Evolutionary conservation across 2,113 vertebrate genomes (phyloP), one percentile per base, ranked within the genome.

Genomic region (Xiphophorus maculatus): DNA sequence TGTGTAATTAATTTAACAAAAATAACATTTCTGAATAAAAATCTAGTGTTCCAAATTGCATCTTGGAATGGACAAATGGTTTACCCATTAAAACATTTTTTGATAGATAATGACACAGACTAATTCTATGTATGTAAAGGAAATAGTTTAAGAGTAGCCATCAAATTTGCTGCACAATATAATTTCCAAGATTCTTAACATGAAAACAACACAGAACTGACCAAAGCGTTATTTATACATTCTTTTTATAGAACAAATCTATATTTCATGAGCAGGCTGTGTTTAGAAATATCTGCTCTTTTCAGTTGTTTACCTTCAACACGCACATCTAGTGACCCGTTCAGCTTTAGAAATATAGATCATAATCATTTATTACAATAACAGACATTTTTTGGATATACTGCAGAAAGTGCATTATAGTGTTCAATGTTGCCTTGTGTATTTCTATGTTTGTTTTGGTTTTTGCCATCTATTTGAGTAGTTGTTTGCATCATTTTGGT

Each of bases 221-320:
- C 70, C 66, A 33, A 40, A 68, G 69, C 64, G 4, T 42, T 89
- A 74, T 75, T 76, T 68, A 76, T 84, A 28, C 35, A 32, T 29
- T 87, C 66, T 82, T 86, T 91, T 89, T 89, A 84, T 88, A 85
- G 83, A 87, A 40, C 74, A 84, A 74, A 89, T 92, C 73, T 81
- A 89, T 90, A 81, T 92, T 92, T 91, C 62, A 90, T 88, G 84
- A 85, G 76, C 64, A 60, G 78, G 71, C 48, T 77, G 42, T 51
- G 1, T 80, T 84, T 72, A 68, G 37, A 76, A 74, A 78, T 88
- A 66, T 54, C 66, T 80, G 74, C 70, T 84, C 71, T 70, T 83
- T 77, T 66, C 51, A 51, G 78, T 63, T 71, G 73, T 86, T 72
- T 86, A 54, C 51, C 63, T 76, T 69, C 54, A 76, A 51, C 60